Evolutionary conservation across 2,888 invertebrate species (phyloP).

Genomic region (Aporophyla lueneburgensis): DNA sequence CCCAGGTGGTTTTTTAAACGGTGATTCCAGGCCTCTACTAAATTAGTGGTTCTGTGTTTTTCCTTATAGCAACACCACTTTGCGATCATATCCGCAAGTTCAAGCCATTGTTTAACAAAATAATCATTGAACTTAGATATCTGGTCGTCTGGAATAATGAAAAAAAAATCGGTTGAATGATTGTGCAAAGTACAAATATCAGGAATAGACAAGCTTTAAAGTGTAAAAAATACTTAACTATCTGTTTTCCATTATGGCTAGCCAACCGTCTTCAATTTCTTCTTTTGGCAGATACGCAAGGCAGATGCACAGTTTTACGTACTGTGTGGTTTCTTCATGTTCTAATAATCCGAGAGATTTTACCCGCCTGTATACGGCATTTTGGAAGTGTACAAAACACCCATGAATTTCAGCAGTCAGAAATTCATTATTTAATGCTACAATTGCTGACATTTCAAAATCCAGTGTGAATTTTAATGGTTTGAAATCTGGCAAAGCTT

Average conservation of each 20-base stretch:
- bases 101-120: too few species aligned
- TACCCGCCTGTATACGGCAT: constrained; percentile 28
- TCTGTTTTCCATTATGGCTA: constrained; percentile 12
- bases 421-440: too few species aligned
- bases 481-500: too few species aligned
- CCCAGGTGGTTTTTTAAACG: constrained; percentile 26
- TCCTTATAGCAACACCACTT: too few species aligned
- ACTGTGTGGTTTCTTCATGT: constrained; percentile 34
- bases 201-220: constrained; percentile 37
- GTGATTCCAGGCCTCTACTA: constrained; percentile 45
- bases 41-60: too few species aligned
- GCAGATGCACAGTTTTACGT: too few species aligned
- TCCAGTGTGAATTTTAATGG: too few species aligned
- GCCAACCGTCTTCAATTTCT: constrained; percentile 47
- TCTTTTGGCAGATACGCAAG: too few species aligned
- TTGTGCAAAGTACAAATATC: constrained; percentile 38
- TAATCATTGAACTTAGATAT: too few species aligned
- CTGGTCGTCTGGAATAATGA: constrained; percentile 36
- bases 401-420: too few species aligned
- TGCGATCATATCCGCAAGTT: too few species aligned
- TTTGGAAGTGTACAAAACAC: background rate
- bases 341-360: constrained; percentile 30
- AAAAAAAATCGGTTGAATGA: constrained; percentile 38
- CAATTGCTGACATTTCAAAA: too few species aligned
- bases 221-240: constrained; percentile 37